A percentile compares a stretch with the other conserved stretches of the same genome.
These are phyloP conservation scores for Lycia hirtaria DNA, from an alignment of 2,888 invertebrate species.

Conservation along the genomic window DNA sequence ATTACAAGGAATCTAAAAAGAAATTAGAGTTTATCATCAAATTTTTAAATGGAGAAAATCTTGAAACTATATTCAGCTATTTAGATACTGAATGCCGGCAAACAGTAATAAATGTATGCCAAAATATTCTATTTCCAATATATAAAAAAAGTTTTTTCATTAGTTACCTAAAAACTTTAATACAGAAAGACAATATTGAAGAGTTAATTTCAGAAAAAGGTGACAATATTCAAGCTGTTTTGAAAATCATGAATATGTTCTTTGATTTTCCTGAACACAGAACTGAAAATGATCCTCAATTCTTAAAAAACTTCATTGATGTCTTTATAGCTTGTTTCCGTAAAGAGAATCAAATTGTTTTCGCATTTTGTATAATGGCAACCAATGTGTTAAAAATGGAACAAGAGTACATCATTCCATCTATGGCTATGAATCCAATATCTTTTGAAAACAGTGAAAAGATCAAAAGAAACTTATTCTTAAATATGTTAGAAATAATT, in stretches of 20 bases:
- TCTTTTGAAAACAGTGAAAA: slow-evolving; percentile 63
- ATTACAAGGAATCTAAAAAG: slow-evolving; percentile 72
- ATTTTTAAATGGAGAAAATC: slow-evolving; percentile 63
- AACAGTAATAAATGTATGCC: slow-evolving; percentile 61
- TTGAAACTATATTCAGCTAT: slow-evolving; percentile 70
- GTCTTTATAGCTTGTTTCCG: slow-evolving; percentile 69
- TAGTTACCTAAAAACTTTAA: slow-evolving; percentile 68
- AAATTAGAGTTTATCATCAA: slow-evolving; percentile 73
- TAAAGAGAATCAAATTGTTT: slow-evolving; percentile 70
- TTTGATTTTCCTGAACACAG: slow-evolving; percentile 68
- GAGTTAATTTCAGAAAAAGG: slow-evolving; percentile 72
- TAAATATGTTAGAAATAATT: slow-evolving; percentile 68
- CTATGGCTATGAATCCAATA: slow-evolving; percentile 62
- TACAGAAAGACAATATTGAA: slow-evolving; percentile 70
- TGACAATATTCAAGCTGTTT: slow-evolving; percentile 74
- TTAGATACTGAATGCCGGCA: slow-evolving; percentile 59
- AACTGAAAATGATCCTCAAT: slow-evolving; percentile 56
- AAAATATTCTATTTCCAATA: slow-evolving; percentile 67
- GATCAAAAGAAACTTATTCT: slow-evolving; percentile 66
- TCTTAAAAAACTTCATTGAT: slow-evolving; percentile 69
- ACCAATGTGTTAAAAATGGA: slow-evolving; percentile 64
- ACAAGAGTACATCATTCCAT: slow-evolving; percentile 69
- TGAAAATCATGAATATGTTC: slow-evolving; percentile 74
- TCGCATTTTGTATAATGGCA: slow-evolving; percentile 74
- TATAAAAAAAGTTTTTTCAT: slow-evolving; percentile 68